Conservation (phyloP, 2,113 vertebrate genomes). For the Rattus norvegicus region DNA sequence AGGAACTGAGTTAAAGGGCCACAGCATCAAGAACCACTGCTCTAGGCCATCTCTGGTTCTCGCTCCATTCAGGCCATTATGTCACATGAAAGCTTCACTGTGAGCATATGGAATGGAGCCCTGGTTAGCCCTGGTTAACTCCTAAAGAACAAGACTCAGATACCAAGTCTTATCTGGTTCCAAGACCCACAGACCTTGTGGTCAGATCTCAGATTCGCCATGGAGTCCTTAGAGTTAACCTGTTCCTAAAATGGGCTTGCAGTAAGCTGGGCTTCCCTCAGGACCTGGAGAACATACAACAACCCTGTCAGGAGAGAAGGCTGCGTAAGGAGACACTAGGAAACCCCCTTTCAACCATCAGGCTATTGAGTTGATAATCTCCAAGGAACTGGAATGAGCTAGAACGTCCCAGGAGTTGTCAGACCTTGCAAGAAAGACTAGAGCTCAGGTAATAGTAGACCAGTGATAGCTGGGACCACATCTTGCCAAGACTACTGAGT, state of each 20-base stretch:
- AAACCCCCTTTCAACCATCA: rapidly evolving
- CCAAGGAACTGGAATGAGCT: background rate
- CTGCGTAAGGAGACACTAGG: background rate
- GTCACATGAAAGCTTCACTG: too few species aligned
- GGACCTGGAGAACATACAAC: background rate
- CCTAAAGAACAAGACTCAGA: background rate
- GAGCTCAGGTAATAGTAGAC: too few species aligned
- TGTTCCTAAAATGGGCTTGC: background rate
- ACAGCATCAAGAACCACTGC: background rate
- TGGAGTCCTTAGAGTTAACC: background rate
- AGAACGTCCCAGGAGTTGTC: background rate
- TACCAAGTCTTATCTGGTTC: background rate
- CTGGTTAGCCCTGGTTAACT: background rate
- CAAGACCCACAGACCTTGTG: background rate
- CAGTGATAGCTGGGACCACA: background rate
- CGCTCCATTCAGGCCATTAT: background rate
- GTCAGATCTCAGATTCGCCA: background rate
- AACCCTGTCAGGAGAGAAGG: background rate
- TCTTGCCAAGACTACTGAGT: background rate
- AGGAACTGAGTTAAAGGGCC: background rate
- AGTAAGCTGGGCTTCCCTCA: background rate
- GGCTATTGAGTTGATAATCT: background rate
- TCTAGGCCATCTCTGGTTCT: background rate
- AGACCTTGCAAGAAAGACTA: background rate
- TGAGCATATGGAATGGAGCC: background rate